phyloP scores from a whole-genome alignment of 2,113 vertebrate genomes.

The Actinemys pallida region DNA sequence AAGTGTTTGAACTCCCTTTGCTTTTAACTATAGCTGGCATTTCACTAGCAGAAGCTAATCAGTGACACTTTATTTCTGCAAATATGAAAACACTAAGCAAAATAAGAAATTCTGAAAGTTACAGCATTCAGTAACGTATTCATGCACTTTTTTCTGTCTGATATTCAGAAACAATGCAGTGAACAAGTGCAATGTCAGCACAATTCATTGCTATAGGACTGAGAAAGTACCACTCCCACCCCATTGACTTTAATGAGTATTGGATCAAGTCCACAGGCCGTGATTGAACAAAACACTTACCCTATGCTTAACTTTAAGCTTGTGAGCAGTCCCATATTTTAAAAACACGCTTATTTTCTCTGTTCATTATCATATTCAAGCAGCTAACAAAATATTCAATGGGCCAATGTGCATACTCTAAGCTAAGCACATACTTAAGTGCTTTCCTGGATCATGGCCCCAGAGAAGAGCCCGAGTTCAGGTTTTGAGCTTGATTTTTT shows the following conservation, averaged over 20 bases:
- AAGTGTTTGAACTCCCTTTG: background rate
- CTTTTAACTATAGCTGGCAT: background rate
- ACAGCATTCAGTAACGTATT: background rate
- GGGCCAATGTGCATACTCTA: background rate
- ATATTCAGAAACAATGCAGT: background rate
- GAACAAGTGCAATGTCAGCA: background rate
- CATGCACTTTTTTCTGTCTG: background rate
- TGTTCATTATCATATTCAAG: background rate
- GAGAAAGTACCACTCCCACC: background rate
- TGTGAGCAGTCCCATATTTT: background rate
- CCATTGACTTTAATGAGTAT: background rate
- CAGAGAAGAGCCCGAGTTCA: background rate
- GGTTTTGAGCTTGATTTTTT: background rate
- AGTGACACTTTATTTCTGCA: background rate
- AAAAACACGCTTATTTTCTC: background rate
- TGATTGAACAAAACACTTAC: background rate
- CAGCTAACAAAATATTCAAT: background rate
- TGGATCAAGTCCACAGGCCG: background rate
- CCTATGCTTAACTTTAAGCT: background rate
- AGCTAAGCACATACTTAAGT: background rate
- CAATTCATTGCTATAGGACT: background rate
- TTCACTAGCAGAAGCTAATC: background rate
- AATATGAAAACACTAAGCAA: background rate
- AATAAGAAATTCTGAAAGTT: background rate
- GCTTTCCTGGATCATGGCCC: background rate